Evolutionary conservation across 2,797 vertebrate genomes (phyloP).

Genomic region (Protonibea diacanthus): DNA sequence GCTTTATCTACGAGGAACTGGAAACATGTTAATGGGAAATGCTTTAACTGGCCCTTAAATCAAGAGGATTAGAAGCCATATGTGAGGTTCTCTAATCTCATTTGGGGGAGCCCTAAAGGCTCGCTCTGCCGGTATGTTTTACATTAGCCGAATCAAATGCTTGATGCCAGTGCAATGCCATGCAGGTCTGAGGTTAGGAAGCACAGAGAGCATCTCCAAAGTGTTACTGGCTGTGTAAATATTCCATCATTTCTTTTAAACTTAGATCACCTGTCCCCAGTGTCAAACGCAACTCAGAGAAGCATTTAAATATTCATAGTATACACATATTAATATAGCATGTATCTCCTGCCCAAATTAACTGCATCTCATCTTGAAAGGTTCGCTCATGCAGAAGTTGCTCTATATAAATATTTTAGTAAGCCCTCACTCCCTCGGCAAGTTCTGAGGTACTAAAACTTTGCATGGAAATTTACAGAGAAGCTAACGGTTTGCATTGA

Average conservation of each 20-base stretch:
- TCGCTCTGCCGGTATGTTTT: conserved; percentile 68
- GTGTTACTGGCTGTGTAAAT: neutral
- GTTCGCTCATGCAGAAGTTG: conserved; percentile 58
- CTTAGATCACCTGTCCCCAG: conserved; percentile 67
- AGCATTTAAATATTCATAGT: conserved; percentile 70
- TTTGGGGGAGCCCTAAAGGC: conserved; percentile 63
- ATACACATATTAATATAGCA: conserved; percentile 74
- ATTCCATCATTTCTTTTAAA: conserved; percentile 24
- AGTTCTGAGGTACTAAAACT: conserved; percentile 41
- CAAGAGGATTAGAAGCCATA: conserved; percentile 81
- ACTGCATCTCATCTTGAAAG: conserved; percentile 59
- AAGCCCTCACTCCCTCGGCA: conserved; percentile 31
- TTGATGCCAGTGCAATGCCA: conserved; percentile 38
- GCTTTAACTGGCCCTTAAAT: conserved; percentile 78
- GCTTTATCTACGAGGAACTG: conserved; percentile 74
- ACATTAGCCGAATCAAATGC: conserved; percentile 74
- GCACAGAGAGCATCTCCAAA: conserved; percentile 5
- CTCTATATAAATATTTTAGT: conserved; percentile 75
- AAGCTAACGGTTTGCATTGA: conserved; percentile 47
- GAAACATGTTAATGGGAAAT: conserved; percentile 75
- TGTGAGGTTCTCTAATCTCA: conserved; percentile 80
- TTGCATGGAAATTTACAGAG: conserved; percentile 46
- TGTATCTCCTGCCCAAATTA: conserved; percentile 76
- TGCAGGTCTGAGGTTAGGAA: conserved; percentile 17
- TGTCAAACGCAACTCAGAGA: conserved; percentile 48